These are phyloP conservation scores for Drosophila merina DNA, from an alignment of 2,888 invertebrate genomes.

Conservation along the genomic window DNA sequence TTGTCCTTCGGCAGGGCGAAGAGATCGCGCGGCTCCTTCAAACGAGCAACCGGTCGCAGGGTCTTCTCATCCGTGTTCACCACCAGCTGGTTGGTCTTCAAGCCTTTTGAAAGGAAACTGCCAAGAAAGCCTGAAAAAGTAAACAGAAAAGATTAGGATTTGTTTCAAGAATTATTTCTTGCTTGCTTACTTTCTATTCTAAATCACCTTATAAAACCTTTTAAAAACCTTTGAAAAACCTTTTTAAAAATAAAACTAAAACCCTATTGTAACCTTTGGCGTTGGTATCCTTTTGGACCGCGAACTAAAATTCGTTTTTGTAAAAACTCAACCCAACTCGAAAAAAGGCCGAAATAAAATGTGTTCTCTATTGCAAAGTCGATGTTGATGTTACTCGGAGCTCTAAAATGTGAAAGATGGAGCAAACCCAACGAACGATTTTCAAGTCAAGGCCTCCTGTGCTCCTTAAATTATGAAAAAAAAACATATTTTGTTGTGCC, in stretches of 20 bases:
- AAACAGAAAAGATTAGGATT: not conserved
- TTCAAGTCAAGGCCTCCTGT: conserved; percentile 19
- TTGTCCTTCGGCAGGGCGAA: conserved; percentile 89
- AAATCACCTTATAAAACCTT: not conserved
- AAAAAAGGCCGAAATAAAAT: not conserved
- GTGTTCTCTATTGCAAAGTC: not conserved
- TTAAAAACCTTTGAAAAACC: too few species aligned
- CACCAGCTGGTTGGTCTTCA: conserved; percentile 89
- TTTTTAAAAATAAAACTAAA: not conserved
- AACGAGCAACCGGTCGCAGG: conserved; percentile 87
- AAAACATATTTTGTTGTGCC: conserved; percentile 16
- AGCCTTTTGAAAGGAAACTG: conserved; percentile 83
- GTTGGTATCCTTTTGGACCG: not conserved
- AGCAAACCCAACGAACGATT: not conserved
- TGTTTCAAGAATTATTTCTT: too few species aligned
- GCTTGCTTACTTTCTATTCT: not conserved
- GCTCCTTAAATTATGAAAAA: not conserved
- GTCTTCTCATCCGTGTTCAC: conserved; percentile 88
- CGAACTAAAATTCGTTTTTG: not conserved
- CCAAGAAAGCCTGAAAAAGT: conserved; percentile 82
- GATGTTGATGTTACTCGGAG: conserved; percentile 1
- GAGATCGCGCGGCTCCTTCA: conserved; percentile 89
- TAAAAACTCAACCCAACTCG: not conserved
- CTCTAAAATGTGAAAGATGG: conserved; percentile 10
- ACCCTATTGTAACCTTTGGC: not conserved